These are phyloP conservation scores for Calidris pugnax DNA, from an alignment of 2,113 vertebrate genomes.

Conservation along the genomic window DNA sequence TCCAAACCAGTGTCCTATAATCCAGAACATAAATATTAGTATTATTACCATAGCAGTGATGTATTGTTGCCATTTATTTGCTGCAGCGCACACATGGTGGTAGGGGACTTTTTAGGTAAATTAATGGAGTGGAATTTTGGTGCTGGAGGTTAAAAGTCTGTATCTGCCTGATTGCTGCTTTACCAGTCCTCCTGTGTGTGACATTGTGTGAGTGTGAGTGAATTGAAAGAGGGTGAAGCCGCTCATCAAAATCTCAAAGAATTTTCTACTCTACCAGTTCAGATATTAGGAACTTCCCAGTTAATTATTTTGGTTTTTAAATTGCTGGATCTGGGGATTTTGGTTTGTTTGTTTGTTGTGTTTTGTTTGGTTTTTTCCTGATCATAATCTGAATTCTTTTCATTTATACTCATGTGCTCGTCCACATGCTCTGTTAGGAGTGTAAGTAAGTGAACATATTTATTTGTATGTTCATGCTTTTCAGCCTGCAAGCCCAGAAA, in stretches of 20 bases:
- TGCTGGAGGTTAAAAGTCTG: not conserved
- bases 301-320: not conserved
- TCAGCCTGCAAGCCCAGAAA: not conserved
- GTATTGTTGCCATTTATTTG: not conserved
- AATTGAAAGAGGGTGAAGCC: not conserved
- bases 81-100: not conserved
- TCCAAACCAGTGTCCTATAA: not conserved
- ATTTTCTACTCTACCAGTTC: not conserved
- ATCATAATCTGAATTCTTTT: not conserved
- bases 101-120: not conserved
- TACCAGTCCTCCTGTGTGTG: not conserved
- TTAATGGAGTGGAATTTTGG: not conserved
- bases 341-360: not conserved
- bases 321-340: not conserved
- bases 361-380: too few species aligned
- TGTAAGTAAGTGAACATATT: not conserved
- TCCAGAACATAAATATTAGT: not conserved
- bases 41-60: not conserved
- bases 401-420: not conserved
- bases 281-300: not conserved
- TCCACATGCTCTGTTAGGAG: not conserved
- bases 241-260: not conserved
- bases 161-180: not conserved
- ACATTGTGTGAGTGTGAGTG: fast-evolving
- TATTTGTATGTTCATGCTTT: not conserved